Evolutionary conservation across 2,888 invertebrate genomes (phyloP).

Genomic region (Hecatera dysodea): DNA sequence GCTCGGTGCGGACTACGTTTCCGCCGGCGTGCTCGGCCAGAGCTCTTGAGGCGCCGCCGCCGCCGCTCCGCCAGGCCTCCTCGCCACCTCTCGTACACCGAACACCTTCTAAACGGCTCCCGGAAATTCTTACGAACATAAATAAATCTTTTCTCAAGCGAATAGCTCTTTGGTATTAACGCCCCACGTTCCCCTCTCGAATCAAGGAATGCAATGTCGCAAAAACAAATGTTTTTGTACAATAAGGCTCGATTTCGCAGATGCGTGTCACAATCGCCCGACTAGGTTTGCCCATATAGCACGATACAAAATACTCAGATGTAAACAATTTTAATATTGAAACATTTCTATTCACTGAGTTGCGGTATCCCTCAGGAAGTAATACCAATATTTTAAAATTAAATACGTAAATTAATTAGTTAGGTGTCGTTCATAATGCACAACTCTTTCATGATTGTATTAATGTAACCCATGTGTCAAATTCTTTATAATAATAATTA

Average conservation of each 20-base stretch:
- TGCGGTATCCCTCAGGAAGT: conserved; percentile 90
- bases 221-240: conserved; percentile 76
- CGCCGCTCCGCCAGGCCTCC: conserved; percentile 69
- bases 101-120: conserved; percentile 86
- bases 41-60: conserved; percentile 84
- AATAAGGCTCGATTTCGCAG: conserved; percentile 83
- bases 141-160: conserved; percentile 88
- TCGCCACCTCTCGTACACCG: conserved; percentile 79
- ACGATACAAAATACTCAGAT: conserved; percentile 80
- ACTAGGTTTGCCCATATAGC: conserved; percentile 90
- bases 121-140: conserved; percentile 85
- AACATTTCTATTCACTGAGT: conserved; percentile 70
- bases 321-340: conserved; percentile 74
- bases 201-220: conserved; percentile 90
- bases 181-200: conserved; percentile 79
- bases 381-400: conserved; percentile 82
- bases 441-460: conserved; percentile 79
- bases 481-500: conserved; percentile 81
- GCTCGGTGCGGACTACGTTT: conserved; percentile 92
- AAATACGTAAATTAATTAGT: conserved; percentile 78
- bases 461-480: conserved; percentile 87
- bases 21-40: conserved; percentile 89
- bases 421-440: conserved; percentile 79
- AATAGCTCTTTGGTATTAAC: conserved; percentile 87
- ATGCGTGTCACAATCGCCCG: conserved; percentile 87